Conservation (phyloP, 2,888 invertebrate genomes). For the Celastrina argiolus region DNA sequence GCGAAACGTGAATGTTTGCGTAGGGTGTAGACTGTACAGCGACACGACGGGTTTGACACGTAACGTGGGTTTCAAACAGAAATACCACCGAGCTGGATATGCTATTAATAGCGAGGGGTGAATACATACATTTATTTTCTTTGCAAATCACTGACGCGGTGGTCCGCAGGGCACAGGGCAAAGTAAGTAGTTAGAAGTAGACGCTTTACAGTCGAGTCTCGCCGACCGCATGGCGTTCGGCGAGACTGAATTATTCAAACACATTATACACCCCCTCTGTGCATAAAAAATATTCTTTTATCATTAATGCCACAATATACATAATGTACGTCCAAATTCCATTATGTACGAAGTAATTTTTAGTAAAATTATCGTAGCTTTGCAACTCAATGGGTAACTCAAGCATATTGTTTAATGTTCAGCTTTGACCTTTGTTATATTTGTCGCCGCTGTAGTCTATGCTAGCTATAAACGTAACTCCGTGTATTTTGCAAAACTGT, state of each 20-base stretch:
- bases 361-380: background rate
- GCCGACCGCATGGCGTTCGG: background rate
- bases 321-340: background rate
- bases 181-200: background rate
- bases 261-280: slow-evolving; percentile 8
- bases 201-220: background rate
- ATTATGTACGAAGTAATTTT: background rate
- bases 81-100: background rate
- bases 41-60: background rate
- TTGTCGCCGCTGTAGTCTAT: background rate
- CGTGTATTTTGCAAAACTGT: too few species aligned
- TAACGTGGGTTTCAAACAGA: background rate
- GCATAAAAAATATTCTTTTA: background rate
- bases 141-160: background rate
- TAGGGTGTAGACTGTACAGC: background rate
- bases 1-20: background rate
- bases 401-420: background rate
- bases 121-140: background rate
- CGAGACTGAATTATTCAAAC: slow-evolving; percentile 12
- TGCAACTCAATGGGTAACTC: background rate
- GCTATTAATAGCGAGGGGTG: background rate
- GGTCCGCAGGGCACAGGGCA: background rate
- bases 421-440: background rate
- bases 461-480: too few species aligned
- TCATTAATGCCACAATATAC: slow-evolving; percentile 6